phyloP scores from a whole-genome alignment of 2,113 vertebrate species.

The Zosterops hypoxanthus region DNA sequence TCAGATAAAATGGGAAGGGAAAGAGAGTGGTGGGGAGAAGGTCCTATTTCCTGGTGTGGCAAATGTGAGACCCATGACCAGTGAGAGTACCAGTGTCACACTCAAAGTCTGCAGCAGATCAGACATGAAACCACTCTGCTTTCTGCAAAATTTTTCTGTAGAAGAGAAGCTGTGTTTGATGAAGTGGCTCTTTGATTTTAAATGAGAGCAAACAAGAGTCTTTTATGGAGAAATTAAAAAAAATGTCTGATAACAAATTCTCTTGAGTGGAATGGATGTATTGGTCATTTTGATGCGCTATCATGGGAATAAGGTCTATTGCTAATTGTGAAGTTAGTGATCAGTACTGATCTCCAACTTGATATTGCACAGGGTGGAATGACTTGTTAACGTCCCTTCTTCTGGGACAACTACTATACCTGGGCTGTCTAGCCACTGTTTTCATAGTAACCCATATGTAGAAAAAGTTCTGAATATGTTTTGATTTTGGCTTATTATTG shows the following conservation, averaged over 20 bases:
- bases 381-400: not conserved
- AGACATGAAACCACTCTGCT: accelerated
- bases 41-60: not conserved
- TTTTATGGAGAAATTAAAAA: not conserved
- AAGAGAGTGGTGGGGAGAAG: not conserved
- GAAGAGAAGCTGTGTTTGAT: not conserved
- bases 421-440: not conserved
- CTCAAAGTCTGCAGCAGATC: not conserved
- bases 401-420: not conserved
- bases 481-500: not conserved
- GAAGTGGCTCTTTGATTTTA: not conserved
- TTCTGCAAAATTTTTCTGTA: not conserved
- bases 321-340: not conserved
- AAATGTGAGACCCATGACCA: not conserved
- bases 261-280: not conserved
- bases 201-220: not conserved
- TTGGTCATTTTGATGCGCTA: not conserved
- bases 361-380: not conserved
- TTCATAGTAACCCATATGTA: not conserved
- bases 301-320: not conserved
- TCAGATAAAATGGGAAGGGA: not conserved
- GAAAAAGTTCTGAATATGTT: not conserved
- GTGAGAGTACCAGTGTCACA: not conserved
- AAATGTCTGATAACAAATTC: accelerated
- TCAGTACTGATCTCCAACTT: not conserved